Conservation (phyloP, 2,888 invertebrate species). For the Philereme transversata region DNA sequence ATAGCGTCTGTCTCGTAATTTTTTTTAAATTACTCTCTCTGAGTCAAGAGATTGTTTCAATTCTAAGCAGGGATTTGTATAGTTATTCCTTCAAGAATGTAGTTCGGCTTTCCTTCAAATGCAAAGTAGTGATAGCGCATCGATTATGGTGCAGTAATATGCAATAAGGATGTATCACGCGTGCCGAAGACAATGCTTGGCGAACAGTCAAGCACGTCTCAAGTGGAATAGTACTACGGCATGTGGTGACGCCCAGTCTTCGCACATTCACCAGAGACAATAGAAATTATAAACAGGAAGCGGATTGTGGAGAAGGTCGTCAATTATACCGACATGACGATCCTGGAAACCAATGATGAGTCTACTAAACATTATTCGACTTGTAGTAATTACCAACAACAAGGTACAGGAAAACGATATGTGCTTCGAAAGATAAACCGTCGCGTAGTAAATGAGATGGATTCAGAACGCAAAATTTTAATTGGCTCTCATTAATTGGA, state of each 20-base stretch:
- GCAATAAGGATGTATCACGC: slow-evolving; percentile 31
- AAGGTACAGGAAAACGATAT: slow-evolving; percentile 10
- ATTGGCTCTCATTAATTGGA: slow-evolving; percentile 15
- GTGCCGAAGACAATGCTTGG: slow-evolving; percentile 35
- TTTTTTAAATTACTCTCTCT: too few species aligned
- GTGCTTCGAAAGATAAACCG: slow-evolving; percentile 6
- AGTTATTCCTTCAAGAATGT: too few species aligned
- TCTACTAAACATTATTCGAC: not conserved
- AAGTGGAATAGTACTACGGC: slow-evolving; percentile 32
- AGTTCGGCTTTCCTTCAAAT: not conserved
- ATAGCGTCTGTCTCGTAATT: too few species aligned
- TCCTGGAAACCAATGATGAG: not conserved
- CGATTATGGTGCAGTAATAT: slow-evolving; percentile 22
- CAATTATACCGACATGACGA: slow-evolving; percentile 22
- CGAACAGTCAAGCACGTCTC: slow-evolving; percentile 45
- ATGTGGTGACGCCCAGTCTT: slow-evolving; percentile 35
- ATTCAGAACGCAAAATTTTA: slow-evolving; percentile 13
- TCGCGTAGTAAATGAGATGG: slow-evolving; percentile 3
- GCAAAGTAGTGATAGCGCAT: slow-evolving; percentile 25
- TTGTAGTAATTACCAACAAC: not conserved
- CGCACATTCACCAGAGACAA: slow-evolving; percentile 43
- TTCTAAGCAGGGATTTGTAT: too few species aligned
- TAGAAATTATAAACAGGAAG: slow-evolving; percentile 45
- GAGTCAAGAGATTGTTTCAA: too few species aligned
- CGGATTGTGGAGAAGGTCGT: slow-evolving; percentile 37